Percentiles rank a stretch among this genome's conserved stretches.
phyloP scores from a whole-genome alignment of 2,888 invertebrate species.

The Orthonychiurus folsomi region DNA sequence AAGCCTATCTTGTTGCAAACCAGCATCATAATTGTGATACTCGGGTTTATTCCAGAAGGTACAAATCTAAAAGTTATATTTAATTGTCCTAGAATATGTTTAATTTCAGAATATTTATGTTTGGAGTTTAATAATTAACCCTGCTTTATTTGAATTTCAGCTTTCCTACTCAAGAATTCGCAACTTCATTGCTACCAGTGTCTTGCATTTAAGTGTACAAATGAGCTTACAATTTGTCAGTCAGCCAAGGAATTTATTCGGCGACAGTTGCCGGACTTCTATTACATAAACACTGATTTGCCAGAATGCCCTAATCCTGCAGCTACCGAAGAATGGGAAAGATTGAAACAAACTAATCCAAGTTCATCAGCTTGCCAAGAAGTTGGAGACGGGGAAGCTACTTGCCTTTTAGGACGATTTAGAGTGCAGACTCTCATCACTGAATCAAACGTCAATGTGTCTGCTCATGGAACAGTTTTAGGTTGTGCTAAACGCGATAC shows the following conservation, averaged over 20 bases:
- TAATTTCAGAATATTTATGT: no score
- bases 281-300: conserved; percentile 23
- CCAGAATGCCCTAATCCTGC: conserved; percentile 22
- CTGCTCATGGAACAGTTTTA: conserved; percentile 31
- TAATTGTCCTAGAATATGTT: background rate
- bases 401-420: conserved; percentile 33
- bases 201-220: conserved; percentile 25
- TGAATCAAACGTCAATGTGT: conserved; percentile 10
- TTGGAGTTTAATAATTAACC: no score
- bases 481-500: conserved; percentile 33
- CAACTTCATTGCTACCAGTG: conserved; percentile 26
- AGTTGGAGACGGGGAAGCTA: conserved; percentile 18
- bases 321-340: conserved; percentile 10
- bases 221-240: conserved; percentile 12
- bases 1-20: no score
- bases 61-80: conserved; percentile 1
- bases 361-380: conserved; percentile 15
- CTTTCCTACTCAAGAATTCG: conserved; percentile 3
- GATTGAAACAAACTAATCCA: conserved; percentile 1
- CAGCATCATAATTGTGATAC: no score
- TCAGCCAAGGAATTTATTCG: conserved; percentile 17
- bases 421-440: conserved; percentile 18
- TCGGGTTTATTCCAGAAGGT: no score
- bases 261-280: conserved; percentile 10
- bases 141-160: no score